Base-by-base conservation (phyloP, 2,888 invertebrate genomes). In the Meloe dianella region DNA sequence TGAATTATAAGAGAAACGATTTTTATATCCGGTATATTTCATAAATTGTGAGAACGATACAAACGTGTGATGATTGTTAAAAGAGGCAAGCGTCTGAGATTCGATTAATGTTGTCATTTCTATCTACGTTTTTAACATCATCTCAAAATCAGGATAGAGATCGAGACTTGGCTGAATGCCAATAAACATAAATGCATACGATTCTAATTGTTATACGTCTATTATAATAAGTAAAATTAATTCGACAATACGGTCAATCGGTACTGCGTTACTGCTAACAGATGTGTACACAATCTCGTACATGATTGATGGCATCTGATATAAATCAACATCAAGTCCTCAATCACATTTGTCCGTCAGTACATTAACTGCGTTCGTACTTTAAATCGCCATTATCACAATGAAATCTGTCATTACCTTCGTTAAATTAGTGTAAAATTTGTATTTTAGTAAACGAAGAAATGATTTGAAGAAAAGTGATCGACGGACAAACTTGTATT, bases 321-420 rank as follows among this genome's bases (percentile, higher is more conserved):
- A 54, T 54, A 27, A 54, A 54, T 54, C 54, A 54, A 14, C 54
- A 54, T 54, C 54, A 54, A 51, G 54, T 54, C 7, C 54, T 27
- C 54, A 54, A 54, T 54, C 54, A 54, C 24, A 54, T 54, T 47
- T 54, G 54, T 54, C n/a, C 27, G 54, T 54, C 54, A 54, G 22
- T 54, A 54, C 54, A 14, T 54, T 24, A 54, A 54, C 10, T 27
- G 24, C 1, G 9, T 20, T 20, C 27, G n/a, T 54, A 54, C n/a
- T 54, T 54, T 14, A 22, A 54, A 27, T 27, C 14, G n/a, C 54
- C 54, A 54, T 54, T 54, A 54, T 1, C n/a, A 8, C 14, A 1
- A 54, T 54, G 54, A 27, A 27, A 54, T 54, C 24, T 7, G 27
- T 47, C 9, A 10, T 8, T 20, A 20, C 20, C 20, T 47, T 20